Conservation (phyloP, 2,888 invertebrate species). For the Tineola bisselliella region DNA sequence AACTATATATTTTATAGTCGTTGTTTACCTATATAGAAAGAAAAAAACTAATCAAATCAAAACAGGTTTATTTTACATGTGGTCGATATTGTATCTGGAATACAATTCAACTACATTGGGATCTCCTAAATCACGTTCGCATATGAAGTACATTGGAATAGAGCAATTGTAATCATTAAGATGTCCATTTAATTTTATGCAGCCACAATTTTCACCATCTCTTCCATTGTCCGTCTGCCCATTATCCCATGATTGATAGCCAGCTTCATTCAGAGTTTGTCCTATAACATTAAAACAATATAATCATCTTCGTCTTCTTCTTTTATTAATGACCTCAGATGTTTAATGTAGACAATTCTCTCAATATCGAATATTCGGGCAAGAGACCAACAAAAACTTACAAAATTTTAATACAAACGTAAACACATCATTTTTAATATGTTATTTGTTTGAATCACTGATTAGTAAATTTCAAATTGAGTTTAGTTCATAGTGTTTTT, state of each 20-base stretch:
- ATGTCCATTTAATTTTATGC: not conserved
- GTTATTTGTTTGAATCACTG: too few relatives aligned
- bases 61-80: not conserved
- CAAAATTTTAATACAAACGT: too few relatives aligned
- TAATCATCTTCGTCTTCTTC: not conserved
- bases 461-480: too few relatives aligned
- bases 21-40: too few relatives aligned
- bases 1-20: too few relatives aligned
- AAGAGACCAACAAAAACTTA: too few relatives aligned
- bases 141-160: not conserved
- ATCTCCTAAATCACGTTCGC: constrained; percentile 8
- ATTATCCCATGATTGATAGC: not conserved
- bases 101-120: constrained; percentile 5
- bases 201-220: not conserved
- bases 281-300: not conserved
- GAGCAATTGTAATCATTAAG: constrained; percentile 1
- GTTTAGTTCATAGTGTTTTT: too few relatives aligned
- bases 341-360: too few relatives aligned
- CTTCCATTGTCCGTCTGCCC: not conserved
- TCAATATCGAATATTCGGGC: too few relatives aligned
- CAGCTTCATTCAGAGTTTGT: not conserved
- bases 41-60: too few relatives aligned
- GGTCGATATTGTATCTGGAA: not conserved
- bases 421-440: too few relatives aligned
- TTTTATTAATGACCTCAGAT: too few relatives aligned